Percentiles rank a stretch among this genome's conserved stretches.
Conservation (phyloP, 2,113 vertebrate genomes). For the Sinocyclocheilus anophthalmus region DNA sequence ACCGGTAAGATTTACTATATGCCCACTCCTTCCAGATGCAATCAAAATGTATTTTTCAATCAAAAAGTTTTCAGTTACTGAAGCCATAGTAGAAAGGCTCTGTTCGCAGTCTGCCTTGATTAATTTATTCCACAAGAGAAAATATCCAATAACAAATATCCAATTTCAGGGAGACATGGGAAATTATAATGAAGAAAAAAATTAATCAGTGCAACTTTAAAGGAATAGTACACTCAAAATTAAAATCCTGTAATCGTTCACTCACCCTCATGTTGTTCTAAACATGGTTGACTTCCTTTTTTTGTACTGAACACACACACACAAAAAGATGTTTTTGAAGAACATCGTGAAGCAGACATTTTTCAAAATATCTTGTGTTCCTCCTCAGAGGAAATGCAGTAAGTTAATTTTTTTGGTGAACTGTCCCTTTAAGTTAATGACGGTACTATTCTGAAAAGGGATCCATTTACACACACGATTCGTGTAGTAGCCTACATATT, state of each 20-base stretch:
- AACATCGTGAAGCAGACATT: too few species aligned
- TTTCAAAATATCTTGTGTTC: too few species aligned
- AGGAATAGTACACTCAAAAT: background rate
- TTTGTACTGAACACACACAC: too few species aligned
- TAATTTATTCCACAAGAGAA: background rate
- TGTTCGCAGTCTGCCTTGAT: background rate
- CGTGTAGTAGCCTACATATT: background rate
- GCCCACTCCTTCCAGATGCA: background rate
- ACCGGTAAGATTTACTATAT: constrained; percentile 78
- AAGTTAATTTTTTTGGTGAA: too few species aligned
- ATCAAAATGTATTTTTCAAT: background rate
- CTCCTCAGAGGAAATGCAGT: too few species aligned
- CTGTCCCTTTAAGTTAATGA: background rate
- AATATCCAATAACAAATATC: background rate
- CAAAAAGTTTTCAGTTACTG: background rate
- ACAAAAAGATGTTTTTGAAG: too few species aligned
- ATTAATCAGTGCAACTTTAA: background rate
- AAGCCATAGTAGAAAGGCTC: background rate
- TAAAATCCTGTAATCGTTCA: background rate
- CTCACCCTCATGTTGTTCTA: too few species aligned
- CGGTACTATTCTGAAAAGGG: background rate
- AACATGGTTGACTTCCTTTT: too few species aligned
- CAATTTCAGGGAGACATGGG: background rate
- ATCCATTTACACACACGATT: background rate
- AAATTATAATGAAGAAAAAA: background rate